phyloP scores from a whole-genome alignment of 2,797 vertebrate species.

The Hozukius guyotensis region DNA sequence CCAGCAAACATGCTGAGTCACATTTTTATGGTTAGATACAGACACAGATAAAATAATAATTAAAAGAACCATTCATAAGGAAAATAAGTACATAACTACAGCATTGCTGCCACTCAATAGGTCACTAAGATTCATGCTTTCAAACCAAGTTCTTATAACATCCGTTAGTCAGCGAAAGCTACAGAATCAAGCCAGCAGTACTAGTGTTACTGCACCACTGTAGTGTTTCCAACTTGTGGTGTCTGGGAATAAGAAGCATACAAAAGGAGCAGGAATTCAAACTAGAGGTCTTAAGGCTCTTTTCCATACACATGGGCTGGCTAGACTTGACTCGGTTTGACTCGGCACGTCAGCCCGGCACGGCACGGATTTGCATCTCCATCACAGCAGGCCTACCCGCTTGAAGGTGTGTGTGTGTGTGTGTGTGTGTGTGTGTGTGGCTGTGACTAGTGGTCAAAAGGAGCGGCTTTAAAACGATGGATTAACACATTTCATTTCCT shows the following conservation, averaged over 20 bases:
- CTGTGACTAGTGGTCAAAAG: too few relatives aligned
- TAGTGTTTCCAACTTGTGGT: background rate
- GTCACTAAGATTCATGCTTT: background rate
- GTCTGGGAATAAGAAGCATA: background rate
- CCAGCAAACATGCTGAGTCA: background rate
- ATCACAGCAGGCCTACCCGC: too few relatives aligned
- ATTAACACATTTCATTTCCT: too few relatives aligned
- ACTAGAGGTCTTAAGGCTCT: background rate
- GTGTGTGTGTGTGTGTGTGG: too few relatives aligned
- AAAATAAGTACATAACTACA: background rate
- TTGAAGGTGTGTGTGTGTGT: too few relatives aligned
- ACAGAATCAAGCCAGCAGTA: background rate
- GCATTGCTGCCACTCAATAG: background rate
- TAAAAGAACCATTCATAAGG: background rate
- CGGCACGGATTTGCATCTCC: too few relatives aligned
- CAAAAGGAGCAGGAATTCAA: background rate
- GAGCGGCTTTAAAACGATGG: too few relatives aligned
- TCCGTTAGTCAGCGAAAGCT: background rate
- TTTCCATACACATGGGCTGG: too few relatives aligned
- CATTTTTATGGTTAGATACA: background rate
- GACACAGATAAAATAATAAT: background rate
- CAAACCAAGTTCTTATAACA: background rate
- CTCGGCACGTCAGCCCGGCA: too few relatives aligned
- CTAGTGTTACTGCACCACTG: background rate
- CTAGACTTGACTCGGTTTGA: too few relatives aligned